Conservation (phyloP, 2,888 invertebrate genomes). For the Sthenelais limicola region DNA sequence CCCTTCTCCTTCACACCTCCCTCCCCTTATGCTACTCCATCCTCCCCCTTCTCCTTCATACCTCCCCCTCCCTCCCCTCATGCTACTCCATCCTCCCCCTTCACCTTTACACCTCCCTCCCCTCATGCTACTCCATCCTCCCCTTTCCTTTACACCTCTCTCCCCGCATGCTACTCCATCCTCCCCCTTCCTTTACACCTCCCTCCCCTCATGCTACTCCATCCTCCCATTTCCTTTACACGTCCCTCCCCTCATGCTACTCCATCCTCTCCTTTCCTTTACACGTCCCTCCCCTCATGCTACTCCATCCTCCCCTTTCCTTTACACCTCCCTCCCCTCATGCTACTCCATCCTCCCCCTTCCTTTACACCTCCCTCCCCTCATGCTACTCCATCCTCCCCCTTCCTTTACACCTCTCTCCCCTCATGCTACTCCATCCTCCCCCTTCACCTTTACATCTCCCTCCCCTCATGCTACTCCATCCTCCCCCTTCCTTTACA, state of each 20-base stretch:
- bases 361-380: too few species aligned
- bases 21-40: background rate
- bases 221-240: background rate
- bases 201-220: background rate
- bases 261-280: background rate
- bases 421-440: too few species aligned
- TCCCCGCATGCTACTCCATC: background rate
- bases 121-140: background rate
- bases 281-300: background rate
- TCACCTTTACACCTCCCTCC: background rate
- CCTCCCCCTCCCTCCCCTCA: background rate
- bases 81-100: background rate
- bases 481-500: background rate
- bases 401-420: too few species aligned
- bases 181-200: background rate
- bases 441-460: too few species aligned
- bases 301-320: too few species aligned
- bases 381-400: background rate
- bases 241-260: background rate
- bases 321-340: constrained; percentile 11
- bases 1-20: background rate
- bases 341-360: background rate
- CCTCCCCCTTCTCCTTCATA: background rate
- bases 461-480: background rate
- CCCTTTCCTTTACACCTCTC: background rate